Base-by-base conservation (phyloP, 2,113 vertebrate species). In the Lophius piscatorius region DNA sequence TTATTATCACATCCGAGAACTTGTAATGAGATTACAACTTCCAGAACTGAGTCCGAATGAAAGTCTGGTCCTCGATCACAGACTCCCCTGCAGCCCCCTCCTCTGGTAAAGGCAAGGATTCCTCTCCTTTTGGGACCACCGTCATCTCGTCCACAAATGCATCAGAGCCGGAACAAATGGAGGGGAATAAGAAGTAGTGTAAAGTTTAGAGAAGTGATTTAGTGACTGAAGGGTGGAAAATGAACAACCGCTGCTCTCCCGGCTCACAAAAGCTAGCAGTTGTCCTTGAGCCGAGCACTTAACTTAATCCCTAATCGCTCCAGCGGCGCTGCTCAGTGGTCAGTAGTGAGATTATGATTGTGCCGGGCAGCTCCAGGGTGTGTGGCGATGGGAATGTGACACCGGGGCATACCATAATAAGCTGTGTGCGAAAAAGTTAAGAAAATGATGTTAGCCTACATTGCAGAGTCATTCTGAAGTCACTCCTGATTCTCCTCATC, bases 211-310 rank as follows among this genome's bases (percentile, higher is more conserved):
- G 57, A 70, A 40, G 55, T 51, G 41, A 70, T 84, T 71, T 36
- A 34, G 28, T 9, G 38, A 56, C 58, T 70, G 57, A 68, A 46
- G 34, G 59, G 21, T 18, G 40, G 23, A 63, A 65, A 71, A 51
- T 49, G 51, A 67, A 62, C 56, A 75, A 75, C 40, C 65, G 66
- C 74, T 68, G 47, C 28, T 12, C 41, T 45, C 36, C 17, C 14
- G 24, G 47, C 48, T 65, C 42, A 54, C 40, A 17, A 46, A 31
- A 54, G 35, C 49, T 28, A 57, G n/a, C 47, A 40, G 31, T 56
- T 70, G 70, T 68, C 80, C 83, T 80, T 80, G 63, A 81, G 55
- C 55, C 57, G 42, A 76, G 33, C 65, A 45, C 65, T 71, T 74
- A 76, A 45, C 65, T 71, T 74, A 76, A 79, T 74, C 70, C 65